Evolutionary conservation across 2,113 vertebrate species (phyloP).

Genomic region (Phylloscopus whistleri): DNA sequence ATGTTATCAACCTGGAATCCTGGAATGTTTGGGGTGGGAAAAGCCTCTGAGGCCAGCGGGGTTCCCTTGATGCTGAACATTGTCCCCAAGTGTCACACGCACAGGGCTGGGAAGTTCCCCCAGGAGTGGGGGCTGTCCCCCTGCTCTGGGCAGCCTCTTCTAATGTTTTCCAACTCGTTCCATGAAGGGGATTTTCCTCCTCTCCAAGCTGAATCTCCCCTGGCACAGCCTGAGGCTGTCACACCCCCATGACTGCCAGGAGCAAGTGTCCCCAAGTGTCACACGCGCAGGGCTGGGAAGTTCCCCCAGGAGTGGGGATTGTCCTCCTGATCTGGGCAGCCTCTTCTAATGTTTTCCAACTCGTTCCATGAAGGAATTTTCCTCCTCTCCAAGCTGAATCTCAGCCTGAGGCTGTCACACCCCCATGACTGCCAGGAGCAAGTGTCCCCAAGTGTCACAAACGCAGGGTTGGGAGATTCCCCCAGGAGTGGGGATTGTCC

Average conservation of each 20-base stretch:
- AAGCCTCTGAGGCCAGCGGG: neutral
- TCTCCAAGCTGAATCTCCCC: neutral
- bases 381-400: accelerated
- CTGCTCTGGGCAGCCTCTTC: neutral
- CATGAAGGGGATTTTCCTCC: accelerated
- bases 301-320: neutral
- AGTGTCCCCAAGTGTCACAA: too few species aligned
- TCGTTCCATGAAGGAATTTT: neutral
- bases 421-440: too few species aligned
- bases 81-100: neutral
- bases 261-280: neutral
- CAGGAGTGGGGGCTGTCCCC: neutral
- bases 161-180: accelerated
- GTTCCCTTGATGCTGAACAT: accelerated
- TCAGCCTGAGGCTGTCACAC: too few species aligned
- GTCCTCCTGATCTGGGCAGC: neutral
- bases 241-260: too few species aligned
- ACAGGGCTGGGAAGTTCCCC: neutral
- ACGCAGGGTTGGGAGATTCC: too few species aligned
- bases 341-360: accelerated
- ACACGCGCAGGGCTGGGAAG: accelerated
- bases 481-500: too few species aligned
- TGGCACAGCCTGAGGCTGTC: neutral
- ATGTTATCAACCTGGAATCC: accelerated
- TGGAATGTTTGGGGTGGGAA: neutral